Conservation (phyloP, 2,113 vertebrate species). For the Bufo gargarizans region DNA sequence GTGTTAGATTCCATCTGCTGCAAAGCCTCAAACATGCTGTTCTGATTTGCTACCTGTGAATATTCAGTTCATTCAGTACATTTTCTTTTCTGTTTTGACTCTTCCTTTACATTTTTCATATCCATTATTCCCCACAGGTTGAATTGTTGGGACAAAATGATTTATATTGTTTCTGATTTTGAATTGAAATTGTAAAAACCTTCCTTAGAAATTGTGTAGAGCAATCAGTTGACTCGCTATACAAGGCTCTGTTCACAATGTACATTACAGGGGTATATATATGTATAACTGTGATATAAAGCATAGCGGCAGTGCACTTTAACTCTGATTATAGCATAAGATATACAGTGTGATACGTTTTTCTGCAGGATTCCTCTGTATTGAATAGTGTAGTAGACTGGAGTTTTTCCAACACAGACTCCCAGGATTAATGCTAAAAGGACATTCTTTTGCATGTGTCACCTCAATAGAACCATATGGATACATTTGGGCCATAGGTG, state of each 20-base stretch:
- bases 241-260: background rate
- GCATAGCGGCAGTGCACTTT: too few species aligned
- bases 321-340: too few species aligned
- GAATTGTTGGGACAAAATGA: background rate
- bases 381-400: too few species aligned
- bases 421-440: too few species aligned
- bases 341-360: too few species aligned
- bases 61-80: background rate
- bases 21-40: background rate
- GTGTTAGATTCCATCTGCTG: conserved; percentile 5
- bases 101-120: background rate
- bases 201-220: background rate
- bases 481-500: too few species aligned
- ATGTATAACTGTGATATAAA: too few species aligned
- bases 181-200: background rate
- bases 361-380: too few species aligned
- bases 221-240: background rate
- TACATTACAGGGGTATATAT: too few species aligned
- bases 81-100: background rate
- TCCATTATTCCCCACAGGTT: background rate
- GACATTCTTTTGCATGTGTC: too few species aligned
- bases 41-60: background rate
- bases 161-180: background rate
- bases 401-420: too few species aligned
- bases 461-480: too few species aligned